Base-by-base conservation (phyloP, 2,888 invertebrate genomes). In the Rutpela maculata region DNA sequence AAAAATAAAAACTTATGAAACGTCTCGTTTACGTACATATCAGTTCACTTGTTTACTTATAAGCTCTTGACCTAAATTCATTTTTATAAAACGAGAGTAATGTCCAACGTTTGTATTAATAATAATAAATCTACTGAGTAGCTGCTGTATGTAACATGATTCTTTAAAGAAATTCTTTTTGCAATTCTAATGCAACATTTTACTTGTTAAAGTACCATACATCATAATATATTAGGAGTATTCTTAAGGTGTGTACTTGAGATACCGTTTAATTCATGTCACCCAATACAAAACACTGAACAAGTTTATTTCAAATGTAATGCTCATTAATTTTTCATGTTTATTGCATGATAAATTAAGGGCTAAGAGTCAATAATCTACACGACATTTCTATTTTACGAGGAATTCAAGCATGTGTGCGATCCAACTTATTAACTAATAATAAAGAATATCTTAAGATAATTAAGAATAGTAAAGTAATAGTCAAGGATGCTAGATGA, bases 71-170 rank as follows among this genome's bases (percentile, higher is more conserved):
- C 50, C 50, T 50, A 50, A 50, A 50, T 50, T 50, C 50, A 50
- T 50, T 50, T 50, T 50, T 50, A 50, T 50, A 50, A 50, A 50
- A 50, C n/a, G n/a, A 50, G 50, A 50, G 50, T 50, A 50, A 50
- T 50, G 50, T 50, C 12, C 15, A n/a, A 50, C n/a, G 50, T 50
- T 6, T 50, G 50, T 50, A 50, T 50, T 50, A 50, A 50, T 50
- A 50, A 50, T 50, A 50, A 50, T 50, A 50, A 50, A 50, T 50
- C 50, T 50, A 50, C 50, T 50, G 50, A 50, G 50, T 50, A 50
- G 50, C n/a, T 50, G 50, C 50, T n/a, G 50, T n/a, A 50, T 6
- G 50, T n/a, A 50, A 50, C 15, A 50, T 50, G n/a, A 50, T 50
- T 50, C 50, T 50, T 50, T 50, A 50, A 50, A 50, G 50, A 50